Evolutionary conservation across 2,888 invertebrate genomes (phyloP).

Genomic region (Rhingia campestris): DNA sequence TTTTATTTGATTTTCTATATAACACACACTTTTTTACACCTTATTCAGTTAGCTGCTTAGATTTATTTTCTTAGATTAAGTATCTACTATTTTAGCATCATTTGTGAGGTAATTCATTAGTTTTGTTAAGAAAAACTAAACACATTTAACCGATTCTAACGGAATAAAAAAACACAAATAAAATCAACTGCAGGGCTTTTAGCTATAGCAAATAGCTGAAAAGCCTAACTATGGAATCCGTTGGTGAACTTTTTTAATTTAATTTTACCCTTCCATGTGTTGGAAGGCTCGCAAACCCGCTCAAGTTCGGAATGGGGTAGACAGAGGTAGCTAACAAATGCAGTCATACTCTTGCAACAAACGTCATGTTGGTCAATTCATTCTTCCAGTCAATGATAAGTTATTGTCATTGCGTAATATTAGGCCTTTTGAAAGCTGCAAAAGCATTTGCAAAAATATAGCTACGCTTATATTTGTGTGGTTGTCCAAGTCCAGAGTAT

Average conservation of each 20-base stretch:
- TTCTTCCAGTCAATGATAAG: conserved; percentile 49
- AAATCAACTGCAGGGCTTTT: conserved; percentile 60
- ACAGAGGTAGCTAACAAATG: not conserved
- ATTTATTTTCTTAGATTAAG: not conserved
- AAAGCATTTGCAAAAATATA: conserved; percentile 14
- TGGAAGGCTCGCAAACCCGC: conserved; percentile 35
- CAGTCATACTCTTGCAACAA: conserved; percentile 6
- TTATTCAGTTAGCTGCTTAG: not conserved
- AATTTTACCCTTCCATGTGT: conserved; percentile 55
- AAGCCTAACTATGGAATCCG: conserved; percentile 44
- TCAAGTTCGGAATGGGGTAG: too few relatives aligned
- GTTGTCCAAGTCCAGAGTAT: not conserved
- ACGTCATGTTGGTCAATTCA: conserved; percentile 12
- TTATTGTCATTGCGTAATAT: conserved; percentile 54
- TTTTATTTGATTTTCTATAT: conserved; percentile 18
- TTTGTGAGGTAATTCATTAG: not conserved
- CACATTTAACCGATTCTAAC: conserved; percentile 58
- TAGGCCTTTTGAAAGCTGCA: conserved; percentile 42
- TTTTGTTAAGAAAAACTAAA: conserved; percentile 13
- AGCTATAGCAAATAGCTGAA: conserved; percentile 40
- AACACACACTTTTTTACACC: not conserved
- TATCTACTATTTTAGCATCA: too few relatives aligned
- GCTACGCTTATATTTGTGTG: not conserved
- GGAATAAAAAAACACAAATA: conserved; percentile 67
- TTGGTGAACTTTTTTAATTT: conserved; percentile 71